phyloP scores from a whole-genome alignment of 2,113 vertebrate species.

The Notechis scutatus region DNA sequence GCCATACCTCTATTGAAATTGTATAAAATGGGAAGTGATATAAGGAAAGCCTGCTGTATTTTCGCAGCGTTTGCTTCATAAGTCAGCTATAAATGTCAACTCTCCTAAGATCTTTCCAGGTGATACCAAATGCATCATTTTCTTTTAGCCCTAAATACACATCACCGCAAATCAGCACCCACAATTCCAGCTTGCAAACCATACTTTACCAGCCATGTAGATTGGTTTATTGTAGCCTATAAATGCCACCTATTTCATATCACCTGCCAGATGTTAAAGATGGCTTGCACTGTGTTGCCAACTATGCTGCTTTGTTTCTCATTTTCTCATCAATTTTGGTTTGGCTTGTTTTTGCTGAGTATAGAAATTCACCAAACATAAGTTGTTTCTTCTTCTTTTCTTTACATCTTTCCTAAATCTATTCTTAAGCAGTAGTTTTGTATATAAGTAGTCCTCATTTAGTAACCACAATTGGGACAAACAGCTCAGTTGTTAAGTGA shows the following conservation, averaged over 20 bases:
- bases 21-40: neutral
- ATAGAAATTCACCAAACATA: neutral
- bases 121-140: neutral
- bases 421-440: neutral
- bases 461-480: neutral
- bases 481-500: neutral
- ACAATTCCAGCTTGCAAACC: neutral
- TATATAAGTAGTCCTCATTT: neutral
- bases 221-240: neutral
- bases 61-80: slow-evolving; percentile 29
- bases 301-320: neutral
- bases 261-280: neutral
- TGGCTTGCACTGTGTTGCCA: neutral
- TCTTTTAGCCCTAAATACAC: neutral
- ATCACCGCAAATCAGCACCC: neutral
- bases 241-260: neutral
- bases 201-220: neutral
- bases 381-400: neutral
- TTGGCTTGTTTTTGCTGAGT: neutral
- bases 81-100: slow-evolving; percentile 18
- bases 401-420: neutral
- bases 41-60: neutral
- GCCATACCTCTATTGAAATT: neutral
- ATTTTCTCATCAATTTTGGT: neutral
- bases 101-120: slow-evolving; percentile 7